Evolutionary conservation across 35 echinoderm and acorn worm genomes (phyloP), one percentile per base, ranked within the genome.

Genomic region (Heliocidaris erythrogramma): DNA sequence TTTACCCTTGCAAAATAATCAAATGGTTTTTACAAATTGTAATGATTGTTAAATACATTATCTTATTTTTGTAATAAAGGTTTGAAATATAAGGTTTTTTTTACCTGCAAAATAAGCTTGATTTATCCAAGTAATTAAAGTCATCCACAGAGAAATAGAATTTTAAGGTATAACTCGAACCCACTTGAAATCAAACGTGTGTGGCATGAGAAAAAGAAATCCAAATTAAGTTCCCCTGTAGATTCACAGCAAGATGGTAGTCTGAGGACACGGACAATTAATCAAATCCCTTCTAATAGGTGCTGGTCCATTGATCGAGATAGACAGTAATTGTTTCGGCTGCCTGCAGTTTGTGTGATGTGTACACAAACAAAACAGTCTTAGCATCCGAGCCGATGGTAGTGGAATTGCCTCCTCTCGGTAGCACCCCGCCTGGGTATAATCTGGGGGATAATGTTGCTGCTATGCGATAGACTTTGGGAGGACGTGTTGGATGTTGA

Each of bases 221-320:
- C 21, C 65, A 78, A 78, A 78, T 78, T 78, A 78, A 29, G 65
- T 78, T 78, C 21, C 65, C 65, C 27, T 27, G 65, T 78, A 78
- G 65, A 78, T 78, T 78, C 65, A 78, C 65, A 78, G 65, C 65
- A n/a, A 78, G 65, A 78, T 21, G 18, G 5, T 78, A 27, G 24
- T 78, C 0, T 6, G 21, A 78, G 18, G 65, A 78, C 65, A 21
- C 18, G 65, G 18, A 3, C 65, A 78, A 78, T 78, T 78, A 78
- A 78, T 78, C 65, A 78, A 78, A 0, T 78, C 65, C 65, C 8
- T 18, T 78, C 18, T 78, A 78, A 78, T 78, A 78, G 65, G 65
- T 78, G 65, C 65, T 78, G 65, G 65, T 78, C 65, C 65, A 78
- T 78, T 78, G 65, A 78, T 78, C 65, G 65, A 78, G 65, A 78